Base-by-base conservation (phyloP, 2,113 vertebrate species). In the Urocynchramus pylzowi region DNA sequence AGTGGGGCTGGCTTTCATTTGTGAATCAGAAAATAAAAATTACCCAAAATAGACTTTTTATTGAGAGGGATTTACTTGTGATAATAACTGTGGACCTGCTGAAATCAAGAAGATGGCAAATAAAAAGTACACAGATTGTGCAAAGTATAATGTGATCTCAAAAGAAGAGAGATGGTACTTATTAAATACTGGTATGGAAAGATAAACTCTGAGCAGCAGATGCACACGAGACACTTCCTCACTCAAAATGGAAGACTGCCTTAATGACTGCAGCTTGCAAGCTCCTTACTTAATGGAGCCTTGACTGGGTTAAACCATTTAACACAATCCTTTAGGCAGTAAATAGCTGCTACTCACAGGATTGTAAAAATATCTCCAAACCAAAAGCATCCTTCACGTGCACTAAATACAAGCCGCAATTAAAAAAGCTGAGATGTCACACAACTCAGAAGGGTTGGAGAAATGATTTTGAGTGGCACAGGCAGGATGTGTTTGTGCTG, bases 1-100 rank as follows among this genome's bases (percentile, higher is more conserved):
- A 54, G 68, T 70, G 42, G 19, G 35, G 22, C 78, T 86, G 47
- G 33, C 54, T 93, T 93, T 93, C 64, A 84, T 84, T 93, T 90
- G 49, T 53, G 31, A 87, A 90, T n/a, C 83, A 92, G 76, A 89
- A 93, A 94, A 90, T 49, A 87, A 90, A 95, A 95, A 87, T 78
- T 5, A 79, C 31, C 23, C 64, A 30, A 78, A 92, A 64, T 7
- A 80, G 47, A 35, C 71, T 14, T 52, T 81, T 71, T 37, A 30
- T 83, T 60, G 41, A 52, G 85, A 92, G 56, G 11, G 16, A 82
- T 95, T 89, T 92, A 87, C 18, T 67, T 10, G 23, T 14, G 4
- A 60, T 68, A 49, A 12, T 39, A 82, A 78, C 35, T 45, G 68
- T 42, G 44, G 45, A 61, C 27, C 16, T 20, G 16, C 31, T 61